Percentiles rank a stretch among this genome's conserved stretches.
Evolutionary conservation across 2,797 vertebrate genomes (phyloP).

Genomic region (Premnoplex brunnescens): DNA sequence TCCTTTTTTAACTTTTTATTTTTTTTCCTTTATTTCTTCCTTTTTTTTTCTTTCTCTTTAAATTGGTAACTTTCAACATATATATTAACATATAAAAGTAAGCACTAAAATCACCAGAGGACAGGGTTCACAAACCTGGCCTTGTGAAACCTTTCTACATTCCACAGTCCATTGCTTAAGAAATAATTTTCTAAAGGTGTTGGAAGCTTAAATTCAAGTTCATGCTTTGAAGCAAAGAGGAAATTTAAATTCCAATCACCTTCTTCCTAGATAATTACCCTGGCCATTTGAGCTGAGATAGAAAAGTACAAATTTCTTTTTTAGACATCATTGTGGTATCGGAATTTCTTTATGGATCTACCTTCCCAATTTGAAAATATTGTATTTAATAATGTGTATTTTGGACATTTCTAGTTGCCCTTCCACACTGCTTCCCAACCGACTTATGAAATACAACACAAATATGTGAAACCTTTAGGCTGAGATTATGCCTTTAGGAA

Average conservation of each 20-base stretch:
- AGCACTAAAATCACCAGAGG: not conserved
- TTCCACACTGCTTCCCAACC: not conserved
- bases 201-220: not conserved
- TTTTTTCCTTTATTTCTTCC: accelerated
- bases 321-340: not conserved
- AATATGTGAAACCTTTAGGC: not conserved
- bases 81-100: not conserved
- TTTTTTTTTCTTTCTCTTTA: not conserved
- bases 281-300: not conserved
- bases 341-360: not conserved
- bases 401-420: not conserved
- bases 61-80: not conserved
- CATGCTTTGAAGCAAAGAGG: not conserved
- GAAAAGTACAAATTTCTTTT: not conserved
- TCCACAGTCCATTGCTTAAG: not conserved
- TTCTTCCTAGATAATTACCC: not conserved
- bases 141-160: not conserved
- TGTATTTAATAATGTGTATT: not conserved
- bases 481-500: conserved; percentile 19
- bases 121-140: not conserved
- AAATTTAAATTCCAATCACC: not conserved
- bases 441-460: not conserved
- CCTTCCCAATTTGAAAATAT: not conserved
- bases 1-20: not conserved
- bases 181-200: not conserved